Percentiles rank a stretch among this genome's conserved stretches.
Conservation (phyloP, 1,140 invertebrate species). For the Idris sp. region DNA sequence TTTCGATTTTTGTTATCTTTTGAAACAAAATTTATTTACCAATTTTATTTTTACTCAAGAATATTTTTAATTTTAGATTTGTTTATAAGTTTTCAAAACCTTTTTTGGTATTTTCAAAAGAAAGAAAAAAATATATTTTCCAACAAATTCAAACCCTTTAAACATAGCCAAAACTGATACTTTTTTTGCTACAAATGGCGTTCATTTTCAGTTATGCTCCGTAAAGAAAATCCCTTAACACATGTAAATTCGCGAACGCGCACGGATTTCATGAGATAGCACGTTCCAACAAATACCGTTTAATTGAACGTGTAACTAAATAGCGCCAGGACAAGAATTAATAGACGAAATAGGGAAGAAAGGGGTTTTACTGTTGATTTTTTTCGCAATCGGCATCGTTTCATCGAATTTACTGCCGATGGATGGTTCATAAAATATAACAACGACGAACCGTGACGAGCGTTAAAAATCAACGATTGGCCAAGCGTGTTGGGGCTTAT, state of each 20-base stretch:
- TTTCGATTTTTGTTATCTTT: too few species aligned
- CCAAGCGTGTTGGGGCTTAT: conserved; percentile 37
- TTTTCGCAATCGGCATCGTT: conserved; percentile 22
- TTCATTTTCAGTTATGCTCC: conserved; percentile 10
- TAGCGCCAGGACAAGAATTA: not conserved
- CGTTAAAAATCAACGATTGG: conserved; percentile 51
- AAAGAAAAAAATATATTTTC: too few species aligned
- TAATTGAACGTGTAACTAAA: conserved; percentile 19
- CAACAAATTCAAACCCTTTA: too few species aligned
- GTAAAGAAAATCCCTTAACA: conserved; percentile 3
- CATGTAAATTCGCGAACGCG: conserved; percentile 3
- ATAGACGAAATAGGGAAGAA: not conserved
- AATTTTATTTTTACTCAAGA: too few species aligned
- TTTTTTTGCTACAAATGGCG: too few species aligned
- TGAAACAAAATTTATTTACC: too few species aligned
- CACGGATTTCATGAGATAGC: not conserved
- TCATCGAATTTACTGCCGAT: not conserved
- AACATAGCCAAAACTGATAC: too few species aligned
- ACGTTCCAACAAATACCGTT: conserved; percentile 1
- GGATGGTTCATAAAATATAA: conserved; percentile 40
- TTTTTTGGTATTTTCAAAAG: too few species aligned
- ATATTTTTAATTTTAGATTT: too few species aligned
- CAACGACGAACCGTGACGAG: conserved; percentile 38
- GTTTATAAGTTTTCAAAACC: too few species aligned
- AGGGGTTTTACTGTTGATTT: not conserved